These are phyloP conservation scores for Ditula angustiorana DNA, from an alignment of 2,888 invertebrate species.

Conservation along the genomic window DNA sequence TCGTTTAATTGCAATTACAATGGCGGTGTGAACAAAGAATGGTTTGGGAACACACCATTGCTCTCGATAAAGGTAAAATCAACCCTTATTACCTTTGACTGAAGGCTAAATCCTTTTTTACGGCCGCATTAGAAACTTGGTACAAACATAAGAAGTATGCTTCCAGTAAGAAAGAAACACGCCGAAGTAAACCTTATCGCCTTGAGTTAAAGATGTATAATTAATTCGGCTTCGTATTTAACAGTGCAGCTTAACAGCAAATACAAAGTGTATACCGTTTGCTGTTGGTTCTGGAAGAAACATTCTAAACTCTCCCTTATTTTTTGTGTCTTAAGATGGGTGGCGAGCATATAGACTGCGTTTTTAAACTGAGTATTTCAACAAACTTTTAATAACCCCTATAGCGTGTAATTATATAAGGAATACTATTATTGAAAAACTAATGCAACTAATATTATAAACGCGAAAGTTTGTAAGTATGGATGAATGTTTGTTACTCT, in stretches of 20 bases:
- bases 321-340: background rate
- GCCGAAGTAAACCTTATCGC: background rate
- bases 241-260: background rate
- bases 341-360: background rate
- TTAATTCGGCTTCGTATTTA: background rate
- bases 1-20: constrained; percentile 56
- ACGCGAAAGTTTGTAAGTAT: too few species aligned
- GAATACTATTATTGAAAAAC: too few species aligned
- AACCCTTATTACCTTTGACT: background rate
- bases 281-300: background rate
- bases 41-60: background rate
- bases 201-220: background rate
- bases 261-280: background rate
- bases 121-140: background rate
- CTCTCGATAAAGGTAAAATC: background rate
- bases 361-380: constrained; percentile 1
- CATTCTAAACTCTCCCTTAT: background rate
- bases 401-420: too few species aligned
- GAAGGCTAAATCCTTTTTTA: background rate
- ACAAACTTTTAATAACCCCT: too few species aligned
- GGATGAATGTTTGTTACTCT: too few species aligned
- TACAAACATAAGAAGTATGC: background rate
- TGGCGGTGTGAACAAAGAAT: constrained; percentile 57
- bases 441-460: too few species aligned
- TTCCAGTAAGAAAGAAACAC: background rate